Conservation (phyloP, 23 tunicate species). For the Styela clava region DNA sequence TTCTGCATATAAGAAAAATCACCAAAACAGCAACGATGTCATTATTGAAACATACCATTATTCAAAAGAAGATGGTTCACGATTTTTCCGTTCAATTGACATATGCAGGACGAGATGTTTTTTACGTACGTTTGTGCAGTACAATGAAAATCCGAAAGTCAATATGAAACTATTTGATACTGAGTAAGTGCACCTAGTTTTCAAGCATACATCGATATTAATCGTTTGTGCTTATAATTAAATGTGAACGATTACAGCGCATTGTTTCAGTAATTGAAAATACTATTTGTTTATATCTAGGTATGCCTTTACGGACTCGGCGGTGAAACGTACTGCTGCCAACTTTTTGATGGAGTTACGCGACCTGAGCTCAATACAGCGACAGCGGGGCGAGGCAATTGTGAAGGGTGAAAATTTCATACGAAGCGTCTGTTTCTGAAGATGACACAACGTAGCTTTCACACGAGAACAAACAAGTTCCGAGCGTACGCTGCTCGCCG, state of each 20-base stretch:
- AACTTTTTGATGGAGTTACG: constrained; percentile 28
- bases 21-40: constrained; percentile 3
- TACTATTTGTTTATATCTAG: too few species aligned
- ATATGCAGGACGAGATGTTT: constrained; percentile 56
- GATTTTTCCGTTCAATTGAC: constrained; percentile 41
- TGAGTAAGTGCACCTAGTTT: too few species aligned
- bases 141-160: constrained; percentile 29
- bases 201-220: too few species aligned
- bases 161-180: constrained; percentile 49
- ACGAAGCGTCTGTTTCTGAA: constrained; percentile 73
- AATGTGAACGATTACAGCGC: too few species aligned
- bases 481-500: too few species aligned
- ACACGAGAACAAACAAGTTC: too few species aligned
- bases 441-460: too few species aligned
- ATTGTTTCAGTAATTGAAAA: too few species aligned
- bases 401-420: constrained; percentile 33
- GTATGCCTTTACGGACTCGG: constrained; percentile 41
- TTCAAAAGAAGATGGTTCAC: constrained; percentile 2
- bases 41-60: not conserved
- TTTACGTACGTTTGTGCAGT: constrained; percentile 44
- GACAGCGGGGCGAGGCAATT: constrained; percentile 33
- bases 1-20: not conserved
- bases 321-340: constrained; percentile 22
- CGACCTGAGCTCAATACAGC: constrained; percentile 27
- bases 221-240: too few species aligned